phyloP scores from a whole-genome alignment of 2,888 invertebrate species.

The Antheraea assamensis region DNA sequence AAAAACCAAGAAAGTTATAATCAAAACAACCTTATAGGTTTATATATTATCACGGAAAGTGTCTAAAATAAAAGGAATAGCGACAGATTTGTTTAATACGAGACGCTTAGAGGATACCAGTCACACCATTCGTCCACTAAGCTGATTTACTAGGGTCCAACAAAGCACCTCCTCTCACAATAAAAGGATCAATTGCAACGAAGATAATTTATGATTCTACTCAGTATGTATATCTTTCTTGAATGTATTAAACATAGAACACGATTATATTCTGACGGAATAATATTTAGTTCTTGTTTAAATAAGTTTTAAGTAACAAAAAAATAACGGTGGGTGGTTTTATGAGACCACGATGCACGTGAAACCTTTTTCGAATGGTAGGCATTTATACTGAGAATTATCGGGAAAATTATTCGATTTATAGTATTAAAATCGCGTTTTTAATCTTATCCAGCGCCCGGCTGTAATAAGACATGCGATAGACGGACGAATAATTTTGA shows the following conservation, averaged over 20 bases:
- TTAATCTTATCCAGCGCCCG: too few species aligned
- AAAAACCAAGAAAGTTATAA: neutral
- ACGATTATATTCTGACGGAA: neutral
- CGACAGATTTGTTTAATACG: constrained; percentile 61
- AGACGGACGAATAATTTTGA: too few species aligned
- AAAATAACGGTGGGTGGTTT: too few species aligned
- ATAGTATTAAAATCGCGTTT: too few species aligned
- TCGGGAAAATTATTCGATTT: too few species aligned
- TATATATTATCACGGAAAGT: neutral
- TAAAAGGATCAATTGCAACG: constrained; percentile 64
- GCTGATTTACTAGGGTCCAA: constrained; percentile 75
- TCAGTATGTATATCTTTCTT: neutral
- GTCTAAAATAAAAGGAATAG: constrained; percentile 29
- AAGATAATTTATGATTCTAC: constrained; percentile 62
- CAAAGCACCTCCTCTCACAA: constrained; percentile 57
- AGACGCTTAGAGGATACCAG: constrained; percentile 59
- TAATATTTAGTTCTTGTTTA: too few species aligned
- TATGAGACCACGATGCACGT: too few species aligned
- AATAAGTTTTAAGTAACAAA: too few species aligned
- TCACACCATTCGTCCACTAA: constrained; percentile 68
- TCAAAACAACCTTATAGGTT: neutral
- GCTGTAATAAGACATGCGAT: too few species aligned
- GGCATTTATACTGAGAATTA: too few species aligned
- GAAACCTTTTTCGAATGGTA: too few species aligned
- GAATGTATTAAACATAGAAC: neutral